Base-by-base conservation (phyloP, 2,888 invertebrate species). In the Eugnorisma glareosa region DNA sequence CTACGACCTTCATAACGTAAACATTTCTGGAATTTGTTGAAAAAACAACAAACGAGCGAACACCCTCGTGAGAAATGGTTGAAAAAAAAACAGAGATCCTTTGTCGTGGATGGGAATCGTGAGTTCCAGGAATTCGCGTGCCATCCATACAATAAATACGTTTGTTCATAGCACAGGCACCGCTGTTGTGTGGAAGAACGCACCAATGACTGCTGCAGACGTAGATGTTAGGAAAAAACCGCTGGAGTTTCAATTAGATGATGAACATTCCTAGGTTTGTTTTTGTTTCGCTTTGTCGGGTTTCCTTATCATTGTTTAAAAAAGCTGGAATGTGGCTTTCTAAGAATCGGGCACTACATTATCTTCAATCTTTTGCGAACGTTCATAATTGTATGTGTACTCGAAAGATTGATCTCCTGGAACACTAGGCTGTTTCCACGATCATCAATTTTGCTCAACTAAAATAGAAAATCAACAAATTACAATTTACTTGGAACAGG, bases 81-180 rank as follows among this genome's bases (percentile, higher is more conserved):
- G 89, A 92, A 93, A 93, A 94, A 94, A 94, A 93, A 86, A 79
- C 83, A 88, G 89, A 90, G 90, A 92, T 92, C 93, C 93, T 93
- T 93, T 91, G 93, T 91, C 90, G 92, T 89, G 91, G 93, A 94
- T 95, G 96, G 94, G 96, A 96, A 96, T 93, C 91, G 91, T 93
- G 90, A 89, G 90, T 96, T 96, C 96, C 90, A 84, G 93, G 96
- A 95, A 96, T 96, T 96, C 96, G 95, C 96, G 96, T 96, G 96
- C 96, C 94, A 94, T 92, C 89, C 90, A 88, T 90, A 91, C 89
- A 89, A 89, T 89, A 88, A 88, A 88, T 88, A 86, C 90, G 90
- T 91, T 91, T 91, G 92, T 91, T 90, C 90, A 90, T 89, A 90
- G 91, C 91, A 92, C 90, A 92, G 91, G 89, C 86, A 85, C 90